Conservation (phyloP, 2,888 invertebrate genomes). For the Trichogramma dendrolimi region DNA sequence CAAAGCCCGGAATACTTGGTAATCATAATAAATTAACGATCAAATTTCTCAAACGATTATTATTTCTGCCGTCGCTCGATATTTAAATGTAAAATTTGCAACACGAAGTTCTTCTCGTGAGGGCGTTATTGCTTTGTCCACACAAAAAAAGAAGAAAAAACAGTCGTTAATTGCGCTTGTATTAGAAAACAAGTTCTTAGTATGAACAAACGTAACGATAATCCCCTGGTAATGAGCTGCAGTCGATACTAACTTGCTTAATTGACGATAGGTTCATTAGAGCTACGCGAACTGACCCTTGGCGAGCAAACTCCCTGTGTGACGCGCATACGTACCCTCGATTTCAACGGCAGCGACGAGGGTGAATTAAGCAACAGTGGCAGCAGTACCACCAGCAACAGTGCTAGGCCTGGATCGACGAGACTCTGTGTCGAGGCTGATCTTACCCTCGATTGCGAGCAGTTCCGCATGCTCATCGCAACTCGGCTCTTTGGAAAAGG, state of each 20-base stretch:
- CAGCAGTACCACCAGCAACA: slow-evolving; percentile 13
- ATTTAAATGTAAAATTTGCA: too few species aligned
- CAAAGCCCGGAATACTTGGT: slow-evolving; percentile 56
- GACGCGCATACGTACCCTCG: slow-evolving; percentile 45
- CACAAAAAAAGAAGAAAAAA: neutral
- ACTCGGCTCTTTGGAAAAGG: slow-evolving; percentile 52
- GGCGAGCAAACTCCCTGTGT: slow-evolving; percentile 49
- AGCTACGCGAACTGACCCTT: slow-evolving; percentile 52
- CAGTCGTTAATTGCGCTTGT: neutral
- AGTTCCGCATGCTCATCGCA: slow-evolving; percentile 55
- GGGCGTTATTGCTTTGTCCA: neutral
- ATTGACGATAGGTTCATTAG: slow-evolving; percentile 49
- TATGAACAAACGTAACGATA: neutral
- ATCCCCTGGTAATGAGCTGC: too few species aligned
- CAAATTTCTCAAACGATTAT: neutral
- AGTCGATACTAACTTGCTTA: neutral
- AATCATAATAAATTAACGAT: slow-evolving; percentile 25
- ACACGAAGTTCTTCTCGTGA: too few species aligned
- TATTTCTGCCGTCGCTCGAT: neutral
- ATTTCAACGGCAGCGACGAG: slow-evolving; percentile 41
- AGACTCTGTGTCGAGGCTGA: slow-evolving; percentile 54
- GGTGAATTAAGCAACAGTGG: neutral
- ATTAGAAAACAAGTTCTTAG: neutral
- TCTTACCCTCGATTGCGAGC: slow-evolving; percentile 53
- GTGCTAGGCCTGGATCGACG: slow-evolving; percentile 35